Evolutionary conservation across 1,140 invertebrate genomes (phyloP), one percentile per base, ranked within the genome.

Genomic region (Paramacrobiotus metropolitanus): DNA sequence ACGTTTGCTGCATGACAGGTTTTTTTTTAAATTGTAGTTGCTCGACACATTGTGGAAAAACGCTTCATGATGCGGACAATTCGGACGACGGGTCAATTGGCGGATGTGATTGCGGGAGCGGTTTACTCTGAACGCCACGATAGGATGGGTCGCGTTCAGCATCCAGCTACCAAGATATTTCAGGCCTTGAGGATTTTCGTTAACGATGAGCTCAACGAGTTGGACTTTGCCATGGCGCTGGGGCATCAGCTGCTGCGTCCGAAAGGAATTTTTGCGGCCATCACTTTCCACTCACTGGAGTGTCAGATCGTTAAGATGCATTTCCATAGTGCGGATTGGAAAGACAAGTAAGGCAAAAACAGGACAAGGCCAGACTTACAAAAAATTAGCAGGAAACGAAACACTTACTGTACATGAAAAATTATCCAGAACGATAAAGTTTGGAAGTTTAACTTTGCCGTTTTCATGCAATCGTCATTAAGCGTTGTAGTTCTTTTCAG

Each of bases 191-290:
- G 91, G 66, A 94, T 95, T 65, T 93, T 95, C 75, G 86, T 96
- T 0, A 97, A 97, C 71, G 87, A 97, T 73, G 91, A 97, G 76
- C 72, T 96, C 0, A 96, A 96, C 73, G 90, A 96, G 77, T 79
- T 95, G 2, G 87, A 93, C 75, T 86, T 87, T 73, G 91, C 79
- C 1, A 80, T 95, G 68, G 69, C 85, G 31, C 67, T 90, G 65
- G 84, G 87, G 1, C 77, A 82, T 59, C 76, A 80, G 64, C 85
- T 83, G 69, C 75, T 97, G 24, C 84, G 84, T 74, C 69, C 79
- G 0, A 78, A 80, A 30, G 90, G 89, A 1, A 75, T 80, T 64
- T 68, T 93, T 64, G 80, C 88, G 1, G 83, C 84, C 1, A 79
- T 96, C 3, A 82, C 84, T 2, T 95, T 94, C 73, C 90, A 94